Evolutionary conservation across 2,113 vertebrate genomes (phyloP), one percentile per base, ranked within the genome.

Genomic region (Sakesphorus luctuosus): DNA sequence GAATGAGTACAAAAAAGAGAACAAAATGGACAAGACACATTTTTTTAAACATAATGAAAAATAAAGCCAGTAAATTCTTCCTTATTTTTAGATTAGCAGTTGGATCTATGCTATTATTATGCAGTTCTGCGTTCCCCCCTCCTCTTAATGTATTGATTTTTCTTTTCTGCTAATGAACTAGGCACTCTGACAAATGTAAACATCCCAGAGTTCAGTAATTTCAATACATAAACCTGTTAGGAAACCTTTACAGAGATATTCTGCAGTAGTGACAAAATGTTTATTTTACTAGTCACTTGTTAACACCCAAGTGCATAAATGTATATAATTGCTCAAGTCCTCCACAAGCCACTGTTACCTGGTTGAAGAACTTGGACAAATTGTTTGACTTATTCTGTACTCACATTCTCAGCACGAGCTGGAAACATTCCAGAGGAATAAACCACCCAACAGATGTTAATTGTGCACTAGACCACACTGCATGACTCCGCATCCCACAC

Each of bases 381-480:
- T 74, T 93, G 50, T 91, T 95, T 91, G 75, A 68, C 69, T 96
- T 91, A 71, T 5, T 19, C 71, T 73, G 36, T 46, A 21, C 68
- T 94, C 82, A 58, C 43, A 74, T 61, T 67, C 68, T 96, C 75
- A 81, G 72, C 83, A 72, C 0, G 11, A 84, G 28, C 13, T 97
- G 96, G 95, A 93, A 91, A 35, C 3, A 3, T 0, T 29, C 95
- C 96, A 97, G 62, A 94, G 55, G 65, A 86, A 63, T 68, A 50
- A 95, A 81, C 38, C 43, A 31, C 38, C 53, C 89, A 91, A 68
- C 94, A 97, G 94, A 94, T 97, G 95, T 84, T 93, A 91, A 94
- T 74, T 90, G 88, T 68, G 62, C 78, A 68, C 83, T 23, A 82
- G 78, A 72, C 68, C 87, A 91, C 68, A 16, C 86, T 13, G 62